phyloP scores from a whole-genome alignment of 2,888 invertebrate species.

The Ischnura elegans region DNA sequence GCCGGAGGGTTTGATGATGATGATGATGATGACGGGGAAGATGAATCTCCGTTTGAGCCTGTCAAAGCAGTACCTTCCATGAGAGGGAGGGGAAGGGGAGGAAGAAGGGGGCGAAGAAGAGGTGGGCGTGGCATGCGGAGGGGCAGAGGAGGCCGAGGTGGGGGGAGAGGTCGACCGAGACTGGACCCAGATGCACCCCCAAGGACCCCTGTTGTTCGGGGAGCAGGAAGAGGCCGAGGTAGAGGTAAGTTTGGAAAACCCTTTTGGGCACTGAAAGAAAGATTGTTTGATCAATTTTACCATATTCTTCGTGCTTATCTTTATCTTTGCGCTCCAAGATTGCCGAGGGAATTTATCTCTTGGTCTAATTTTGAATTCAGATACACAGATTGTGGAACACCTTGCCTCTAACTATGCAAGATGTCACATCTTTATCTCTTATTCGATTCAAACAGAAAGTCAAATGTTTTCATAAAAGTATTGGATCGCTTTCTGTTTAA shows the following conservation, averaged over 20 bases:
- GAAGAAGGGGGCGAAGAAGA: constrained; percentile 79
- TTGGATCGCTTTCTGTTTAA: too few relatives aligned
- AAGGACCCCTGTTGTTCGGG: constrained; percentile 36
- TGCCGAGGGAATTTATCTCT: too few relatives aligned
- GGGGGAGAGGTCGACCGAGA: constrained; percentile 72
- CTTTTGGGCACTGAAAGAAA: constrained; percentile 43
- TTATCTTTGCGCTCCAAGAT: background rate
- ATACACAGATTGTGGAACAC: too few relatives aligned
- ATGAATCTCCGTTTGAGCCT: constrained; percentile 72
- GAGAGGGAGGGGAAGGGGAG: constrained; percentile 79
- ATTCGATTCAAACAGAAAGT: too few relatives aligned
- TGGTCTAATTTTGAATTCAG: too few relatives aligned
- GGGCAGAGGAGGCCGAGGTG: constrained; percentile 74
- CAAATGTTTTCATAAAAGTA: too few relatives aligned
- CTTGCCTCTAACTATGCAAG: too few relatives aligned
- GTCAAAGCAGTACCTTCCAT: constrained; percentile 75
- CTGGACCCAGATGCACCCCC: constrained; percentile 69
- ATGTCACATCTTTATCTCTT: too few relatives aligned
- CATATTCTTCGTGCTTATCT: too few relatives aligned
- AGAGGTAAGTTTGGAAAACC: constrained; percentile 67
- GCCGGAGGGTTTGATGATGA: constrained; percentile 50
- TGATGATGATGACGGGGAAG: constrained; percentile 38
- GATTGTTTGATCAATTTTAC: too few relatives aligned
- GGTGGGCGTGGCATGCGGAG: constrained; percentile 78
- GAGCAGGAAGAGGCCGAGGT: constrained; percentile 72